phyloP scores from a whole-genome alignment of 2,888 invertebrate species.

The Ephialtes manifestator region DNA sequence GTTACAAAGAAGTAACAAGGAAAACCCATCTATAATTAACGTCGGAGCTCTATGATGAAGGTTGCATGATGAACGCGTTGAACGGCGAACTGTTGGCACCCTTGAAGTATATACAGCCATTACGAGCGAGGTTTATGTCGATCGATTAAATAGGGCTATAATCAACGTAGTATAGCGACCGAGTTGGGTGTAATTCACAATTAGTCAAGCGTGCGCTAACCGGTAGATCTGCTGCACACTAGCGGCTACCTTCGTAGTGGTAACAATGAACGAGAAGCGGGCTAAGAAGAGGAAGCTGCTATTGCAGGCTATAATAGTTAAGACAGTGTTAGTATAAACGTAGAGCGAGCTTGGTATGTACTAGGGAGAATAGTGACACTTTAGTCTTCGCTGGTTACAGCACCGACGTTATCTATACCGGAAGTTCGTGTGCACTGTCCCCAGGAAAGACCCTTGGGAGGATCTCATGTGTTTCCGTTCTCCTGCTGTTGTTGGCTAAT shows the following conservation, averaged over 20 bases:
- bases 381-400: slow-evolving; percentile 32
- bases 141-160: slow-evolving; percentile 33
- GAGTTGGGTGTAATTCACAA: slow-evolving; percentile 37
- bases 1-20: no score
- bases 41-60: background rate
- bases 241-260: background rate
- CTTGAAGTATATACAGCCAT: background rate
- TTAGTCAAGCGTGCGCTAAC: slow-evolving; percentile 26
- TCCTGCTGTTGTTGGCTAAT: slow-evolving; percentile 16
- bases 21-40: no score
- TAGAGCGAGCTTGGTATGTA: background rate
- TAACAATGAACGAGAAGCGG: background rate
- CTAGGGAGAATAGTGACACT: slow-evolving; percentile 29
- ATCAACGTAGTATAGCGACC: slow-evolving; percentile 18
- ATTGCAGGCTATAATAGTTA: slow-evolving; percentile 4
- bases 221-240: slow-evolving; percentile 9
- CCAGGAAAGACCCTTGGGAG: slow-evolving; percentile 38
- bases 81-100: slow-evolving; percentile 1
- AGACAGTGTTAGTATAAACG: background rate
- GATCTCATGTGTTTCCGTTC: slow-evolving; percentile 35
- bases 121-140: slow-evolving; percentile 9
- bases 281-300: slow-evolving; percentile 18
- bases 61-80: no score
- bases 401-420: slow-evolving; percentile 42
- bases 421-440: slow-evolving; percentile 44